Percentiles rank a stretch among this genome's conserved stretches.
Evolutionary conservation across 2,888 invertebrate genomes (phyloP).

Genomic region (Microplitis deprimator): DNA sequence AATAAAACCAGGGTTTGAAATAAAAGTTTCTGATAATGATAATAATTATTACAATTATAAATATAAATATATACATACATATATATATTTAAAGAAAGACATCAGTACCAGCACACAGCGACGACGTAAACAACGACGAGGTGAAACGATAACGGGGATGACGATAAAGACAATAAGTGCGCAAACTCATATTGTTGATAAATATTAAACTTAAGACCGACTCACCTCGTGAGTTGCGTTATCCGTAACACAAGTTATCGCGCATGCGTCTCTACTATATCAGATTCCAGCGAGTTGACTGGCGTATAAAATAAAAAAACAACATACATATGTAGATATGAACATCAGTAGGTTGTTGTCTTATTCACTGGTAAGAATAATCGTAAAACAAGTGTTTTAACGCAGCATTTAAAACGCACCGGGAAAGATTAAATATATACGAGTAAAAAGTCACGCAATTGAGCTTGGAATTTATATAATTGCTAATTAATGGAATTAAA

Average conservation of each 20-base stretch:
- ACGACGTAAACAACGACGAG: neutral
- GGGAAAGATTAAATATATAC: conserved; percentile 26
- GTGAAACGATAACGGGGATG: neutral
- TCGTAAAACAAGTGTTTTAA: conserved; percentile 27
- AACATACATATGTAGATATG: neutral
- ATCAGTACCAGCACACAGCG: no score
- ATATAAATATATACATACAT: no score
- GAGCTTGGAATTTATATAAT: conserved; percentile 32
- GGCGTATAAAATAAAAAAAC: conserved; percentile 6
- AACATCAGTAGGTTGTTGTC: neutral
- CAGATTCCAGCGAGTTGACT: conserved; percentile 10
- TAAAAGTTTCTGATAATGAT: no score
- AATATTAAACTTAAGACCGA: conserved; percentile 1
- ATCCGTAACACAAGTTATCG: neutral
- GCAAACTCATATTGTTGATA: conserved; percentile 1
- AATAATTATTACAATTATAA: no score
- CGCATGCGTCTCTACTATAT: conserved; percentile 5
- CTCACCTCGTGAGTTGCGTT: conserved; percentile 9
- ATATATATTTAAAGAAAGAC: neutral
- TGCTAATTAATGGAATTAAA: conserved; percentile 36
- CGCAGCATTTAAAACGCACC: conserved; percentile 12
- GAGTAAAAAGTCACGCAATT: conserved; percentile 34
- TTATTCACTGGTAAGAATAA: conserved; percentile 5
- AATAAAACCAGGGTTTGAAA: neutral
- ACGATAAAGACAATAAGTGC: neutral